phyloP scores from a whole-genome alignment of 2,113 vertebrate species.

The Mola mola region DNA sequence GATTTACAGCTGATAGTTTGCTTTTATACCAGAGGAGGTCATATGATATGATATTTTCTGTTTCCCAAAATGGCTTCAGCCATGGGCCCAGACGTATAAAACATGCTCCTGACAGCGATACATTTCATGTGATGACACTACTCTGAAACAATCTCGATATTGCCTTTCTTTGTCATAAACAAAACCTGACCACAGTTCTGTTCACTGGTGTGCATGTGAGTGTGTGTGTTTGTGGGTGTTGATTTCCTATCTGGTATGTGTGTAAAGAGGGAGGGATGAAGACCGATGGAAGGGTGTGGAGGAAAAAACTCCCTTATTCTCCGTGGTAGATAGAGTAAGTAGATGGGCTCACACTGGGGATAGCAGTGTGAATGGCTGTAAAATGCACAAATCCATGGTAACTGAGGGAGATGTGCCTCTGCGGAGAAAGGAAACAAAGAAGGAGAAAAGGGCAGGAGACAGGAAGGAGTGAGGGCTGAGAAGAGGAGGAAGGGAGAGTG shows the following conservation, averaged over 20 bases:
- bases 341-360: constrained; percentile 63
- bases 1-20: constrained; percentile 78
- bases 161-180: constrained; percentile 79
- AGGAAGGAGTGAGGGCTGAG: constrained; percentile 30
- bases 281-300: constrained; percentile 37
- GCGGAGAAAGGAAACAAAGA: constrained; percentile 49
- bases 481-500: constrained; percentile 40
- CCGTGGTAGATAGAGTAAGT: constrained; percentile 46
- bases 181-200: constrained; percentile 75
- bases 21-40: constrained; percentile 78
- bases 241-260: constrained; percentile 38
- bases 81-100: constrained; percentile 74
- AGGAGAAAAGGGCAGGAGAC: constrained; percentile 26
- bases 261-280: constrained; percentile 18
- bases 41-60: constrained; percentile 79
- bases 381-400: constrained; percentile 60
- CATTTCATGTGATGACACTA: constrained; percentile 80
- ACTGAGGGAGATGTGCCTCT: constrained; percentile 60
- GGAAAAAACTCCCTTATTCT: constrained; percentile 56
- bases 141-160: constrained; percentile 81
- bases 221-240: constrained; percentile 30
- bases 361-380: constrained; percentile 54
- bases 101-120: constrained; percentile 73
- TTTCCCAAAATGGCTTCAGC: constrained; percentile 79
- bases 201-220: constrained; percentile 17